phyloP scores from a whole-genome alignment of 2,113 vertebrate genomes.

The Plectropomus leopardus region DNA sequence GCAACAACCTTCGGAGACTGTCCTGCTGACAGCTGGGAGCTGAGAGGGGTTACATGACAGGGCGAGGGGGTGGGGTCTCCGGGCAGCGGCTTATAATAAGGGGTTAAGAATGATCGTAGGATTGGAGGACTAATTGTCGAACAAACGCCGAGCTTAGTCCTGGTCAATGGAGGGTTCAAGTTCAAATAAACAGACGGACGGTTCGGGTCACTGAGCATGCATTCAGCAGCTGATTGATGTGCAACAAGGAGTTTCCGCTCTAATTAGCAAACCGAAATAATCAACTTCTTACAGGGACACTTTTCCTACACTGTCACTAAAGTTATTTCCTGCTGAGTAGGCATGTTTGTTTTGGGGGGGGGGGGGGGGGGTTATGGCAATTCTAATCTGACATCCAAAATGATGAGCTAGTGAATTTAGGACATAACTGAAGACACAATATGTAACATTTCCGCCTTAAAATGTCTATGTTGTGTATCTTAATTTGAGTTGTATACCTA shows the following conservation, averaged over 20 bases:
- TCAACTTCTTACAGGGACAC: constrained; percentile 9
- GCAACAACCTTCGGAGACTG: constrained; percentile 14
- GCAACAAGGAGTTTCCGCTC: constrained; percentile 53
- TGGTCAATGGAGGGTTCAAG: constrained; percentile 22
- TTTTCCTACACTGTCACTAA: not conserved
- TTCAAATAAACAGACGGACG: constrained; percentile 40
- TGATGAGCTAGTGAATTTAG: not conserved
- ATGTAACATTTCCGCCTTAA: too few species aligned
- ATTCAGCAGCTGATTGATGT: constrained; percentile 16
- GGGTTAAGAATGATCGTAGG: not conserved
- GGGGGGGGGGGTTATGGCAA: fast-evolving
- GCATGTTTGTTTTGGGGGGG: not conserved
- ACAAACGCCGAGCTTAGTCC: constrained; percentile 1
- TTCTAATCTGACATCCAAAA: not conserved
- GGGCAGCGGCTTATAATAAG: not conserved
- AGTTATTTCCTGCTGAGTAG: not conserved
- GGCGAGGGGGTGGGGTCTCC: not conserved
- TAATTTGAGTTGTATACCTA: too few species aligned
- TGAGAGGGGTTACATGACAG: constrained; percentile 32
- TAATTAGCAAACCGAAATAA: constrained; percentile 46
- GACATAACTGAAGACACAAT: not conserved
- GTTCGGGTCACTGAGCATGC: constrained; percentile 41
- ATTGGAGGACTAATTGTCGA: constrained; percentile 33
- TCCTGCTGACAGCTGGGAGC: not conserved
- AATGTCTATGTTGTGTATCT: too few species aligned